Base-by-base conservation (phyloP, 2,113 vertebrate genomes). In the Martes martes region DNA sequence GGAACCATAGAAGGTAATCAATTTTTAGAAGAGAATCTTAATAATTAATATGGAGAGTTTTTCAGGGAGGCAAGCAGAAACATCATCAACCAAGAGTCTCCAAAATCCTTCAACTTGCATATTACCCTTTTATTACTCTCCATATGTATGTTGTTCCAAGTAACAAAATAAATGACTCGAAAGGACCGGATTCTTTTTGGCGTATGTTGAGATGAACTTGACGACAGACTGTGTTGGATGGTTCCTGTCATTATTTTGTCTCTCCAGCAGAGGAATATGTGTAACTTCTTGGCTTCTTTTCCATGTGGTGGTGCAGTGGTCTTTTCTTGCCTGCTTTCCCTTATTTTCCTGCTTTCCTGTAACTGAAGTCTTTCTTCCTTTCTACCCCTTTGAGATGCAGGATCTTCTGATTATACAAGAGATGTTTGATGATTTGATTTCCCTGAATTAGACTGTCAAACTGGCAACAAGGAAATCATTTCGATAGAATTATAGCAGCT, bases 231-330 rank as follows among this genome's bases (percentile, higher is more conserved):
- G 4, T 2, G 1, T 3, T 4, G 28, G 39, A 9, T 15, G 10
- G 2, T 18, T 45, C 31, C 18, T 1, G 24, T 65, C 36, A 23
- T 33, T 4, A 31, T 55, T 39, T 45, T 4, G 4, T 7, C 15
- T 2, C 9, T 18, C 45, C 2, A 23, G 24, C 10, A 69, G 36
- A 61, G 6, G 1, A 1, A 15, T 1, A 31, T 24, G 7, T 19
- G 52, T 19, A 24, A 28, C 23, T n/a, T 61, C 14, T 39, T 2
- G 3, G 9, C 15, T 26, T 39, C 14, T 23, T 69, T 59, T 2
- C 65, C 55, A 50, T 52, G 47, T 21, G 26, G 8, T 13, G 52
- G 16, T 11, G 45, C 28, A 31, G 5, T 13, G 45, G 33, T 4
- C 69, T 86, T 47, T 52, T 24, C 24, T 63, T 26, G 28, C 14